phyloP scores from a whole-genome alignment of 2,888 invertebrate genomes.

The Drosophila mettleri region DNA sequence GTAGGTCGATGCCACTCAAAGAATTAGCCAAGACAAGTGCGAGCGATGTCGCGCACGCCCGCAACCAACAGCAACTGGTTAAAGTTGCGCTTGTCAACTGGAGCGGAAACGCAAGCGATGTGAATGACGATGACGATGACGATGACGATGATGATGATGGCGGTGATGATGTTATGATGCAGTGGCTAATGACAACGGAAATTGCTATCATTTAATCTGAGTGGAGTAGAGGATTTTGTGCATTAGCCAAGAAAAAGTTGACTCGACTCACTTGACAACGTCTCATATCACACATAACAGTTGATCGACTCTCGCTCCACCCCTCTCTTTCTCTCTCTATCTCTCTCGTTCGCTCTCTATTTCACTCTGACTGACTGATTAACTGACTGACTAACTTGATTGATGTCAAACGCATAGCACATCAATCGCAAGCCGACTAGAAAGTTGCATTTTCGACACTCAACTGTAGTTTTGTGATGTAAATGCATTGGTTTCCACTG shows the following conservation, averaged over 20 bases:
- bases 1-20: slow-evolving; percentile 12
- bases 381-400: slow-evolving; percentile 6
- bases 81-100: slow-evolving; percentile 43
- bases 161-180: slow-evolving; percentile 21
- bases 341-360: background rate
- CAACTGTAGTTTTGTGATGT: background rate
- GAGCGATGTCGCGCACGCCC: slow-evolving; percentile 42
- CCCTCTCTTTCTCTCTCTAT: background rate
- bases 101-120: slow-evolving; percentile 49
- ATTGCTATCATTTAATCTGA: slow-evolving; percentile 35
- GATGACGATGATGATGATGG: slow-evolving; percentile 15
- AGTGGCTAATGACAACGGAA: slow-evolving; percentile 61
- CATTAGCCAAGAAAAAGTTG: slow-evolving; percentile 6
- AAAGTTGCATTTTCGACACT: slow-evolving; percentile 3
- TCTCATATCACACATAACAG: slow-evolving; percentile 1
- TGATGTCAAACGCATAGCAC: background rate
- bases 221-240: background rate
- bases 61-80: slow-evolving; percentile 43
- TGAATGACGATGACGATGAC: background rate
- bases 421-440: slow-evolving; percentile 7
- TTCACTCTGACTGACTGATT: background rate
- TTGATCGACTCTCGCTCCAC: background rate
- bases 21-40: slow-evolving; percentile 41
- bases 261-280: slow-evolving; percentile 10
- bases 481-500: background rate